These are phyloP conservation scores for Carettochelys insculpta DNA, from an alignment of 2,113 vertebrate species.

Conservation along the genomic window DNA sequence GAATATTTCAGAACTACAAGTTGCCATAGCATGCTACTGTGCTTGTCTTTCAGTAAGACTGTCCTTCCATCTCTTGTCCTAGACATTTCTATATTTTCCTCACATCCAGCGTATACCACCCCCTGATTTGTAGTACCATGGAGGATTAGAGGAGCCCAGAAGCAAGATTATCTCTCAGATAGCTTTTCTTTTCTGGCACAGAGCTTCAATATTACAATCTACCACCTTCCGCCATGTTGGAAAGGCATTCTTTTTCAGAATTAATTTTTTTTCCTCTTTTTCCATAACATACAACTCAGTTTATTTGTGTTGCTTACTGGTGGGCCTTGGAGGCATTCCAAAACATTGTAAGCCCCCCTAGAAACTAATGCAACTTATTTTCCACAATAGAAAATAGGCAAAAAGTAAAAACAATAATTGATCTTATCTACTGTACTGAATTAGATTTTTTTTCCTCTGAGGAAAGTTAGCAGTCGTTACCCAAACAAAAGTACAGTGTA, in stretches of 20 bases:
- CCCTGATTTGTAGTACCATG: background rate
- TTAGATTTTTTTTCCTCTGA: background rate
- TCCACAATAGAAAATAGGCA: background rate
- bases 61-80: background rate
- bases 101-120: background rate
- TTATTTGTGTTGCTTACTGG: background rate
- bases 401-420: no score
- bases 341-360: background rate
- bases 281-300: background rate
- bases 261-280: background rate
- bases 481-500: background rate
- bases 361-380: background rate
- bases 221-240: background rate
- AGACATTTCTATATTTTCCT: background rate
- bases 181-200: background rate
- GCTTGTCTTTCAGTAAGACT: background rate
- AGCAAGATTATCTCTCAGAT: background rate
- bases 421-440: background rate
- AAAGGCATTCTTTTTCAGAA: background rate
- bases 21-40: background rate
- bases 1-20: background rate
- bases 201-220: background rate
- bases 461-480: background rate
- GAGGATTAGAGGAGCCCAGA: background rate
- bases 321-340: background rate